Percentiles rank a stretch among this genome's conserved stretches.
These are phyloP conservation scores for Pangasius sanitwongsei DNA, from an alignment of 2,797 vertebrate species.

Conservation along the genomic window DNA sequence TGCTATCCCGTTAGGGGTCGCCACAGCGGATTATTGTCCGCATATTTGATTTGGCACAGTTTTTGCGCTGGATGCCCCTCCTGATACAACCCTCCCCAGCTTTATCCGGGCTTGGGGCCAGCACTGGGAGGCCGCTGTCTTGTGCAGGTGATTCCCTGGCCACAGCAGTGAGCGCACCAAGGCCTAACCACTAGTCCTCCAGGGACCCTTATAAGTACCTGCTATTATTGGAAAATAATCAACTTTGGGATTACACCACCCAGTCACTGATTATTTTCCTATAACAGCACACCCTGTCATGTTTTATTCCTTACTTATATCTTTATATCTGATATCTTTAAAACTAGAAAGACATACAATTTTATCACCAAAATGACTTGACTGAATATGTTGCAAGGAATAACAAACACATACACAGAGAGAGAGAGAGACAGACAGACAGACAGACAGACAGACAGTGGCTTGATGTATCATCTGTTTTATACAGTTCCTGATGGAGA, in stretches of 20 bases:
- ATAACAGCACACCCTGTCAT: background rate
- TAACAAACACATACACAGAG: background rate
- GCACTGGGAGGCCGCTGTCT: no score
- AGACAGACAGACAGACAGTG: background rate
- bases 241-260: background rate
- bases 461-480: conserved; percentile 9
- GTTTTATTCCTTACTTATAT: background rate
- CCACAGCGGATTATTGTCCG: no score
- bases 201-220: background rate
- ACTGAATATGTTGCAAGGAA: background rate
- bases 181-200: no score
- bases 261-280: background rate
- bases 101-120: no score
- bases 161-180: no score
- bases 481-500: background rate
- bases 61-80: no score
- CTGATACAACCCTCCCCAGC: no score
- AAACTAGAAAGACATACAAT: background rate
- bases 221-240: background rate
- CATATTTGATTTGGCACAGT: no score
- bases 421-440: background rate
- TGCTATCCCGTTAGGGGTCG: no score
- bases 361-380: background rate
- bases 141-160: no score
- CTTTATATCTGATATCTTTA: background rate